These are phyloP conservation scores for Acronicta alni DNA, from an alignment of 2,888 invertebrate genomes.

Conservation along the genomic window DNA sequence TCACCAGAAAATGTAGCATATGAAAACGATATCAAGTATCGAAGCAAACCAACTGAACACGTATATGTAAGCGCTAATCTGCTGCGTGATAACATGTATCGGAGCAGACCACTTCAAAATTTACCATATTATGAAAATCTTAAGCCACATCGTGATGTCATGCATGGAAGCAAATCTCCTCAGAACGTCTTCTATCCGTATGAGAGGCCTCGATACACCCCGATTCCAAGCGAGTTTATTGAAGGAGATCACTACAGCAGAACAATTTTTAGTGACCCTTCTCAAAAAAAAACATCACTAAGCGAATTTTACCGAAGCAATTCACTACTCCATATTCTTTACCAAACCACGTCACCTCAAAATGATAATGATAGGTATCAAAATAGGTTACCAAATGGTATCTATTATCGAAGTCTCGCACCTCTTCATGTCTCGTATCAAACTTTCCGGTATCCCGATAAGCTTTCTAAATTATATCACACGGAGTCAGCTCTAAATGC, in stretches of 20 bases:
- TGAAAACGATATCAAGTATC: no score
- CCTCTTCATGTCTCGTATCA: background rate
- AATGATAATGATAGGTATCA: background rate
- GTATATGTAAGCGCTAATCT: no score
- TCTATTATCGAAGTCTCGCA: background rate
- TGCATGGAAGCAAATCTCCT: background rate
- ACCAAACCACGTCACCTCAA: background rate
- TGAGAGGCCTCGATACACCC: no score
- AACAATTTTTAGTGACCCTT: no score
- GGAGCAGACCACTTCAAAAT: background rate
- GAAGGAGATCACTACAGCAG: no score
- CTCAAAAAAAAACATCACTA: no score
- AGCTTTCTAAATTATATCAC: background rate
- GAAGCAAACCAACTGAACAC: no score
- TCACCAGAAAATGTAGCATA: no score
- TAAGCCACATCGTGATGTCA: background rate
- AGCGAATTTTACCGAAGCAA: background rate
- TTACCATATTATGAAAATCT: background rate
- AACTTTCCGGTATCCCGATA: background rate
- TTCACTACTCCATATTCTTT: background rate
- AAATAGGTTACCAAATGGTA: background rate
- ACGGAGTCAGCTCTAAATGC: background rate
- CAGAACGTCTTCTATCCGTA: no score
- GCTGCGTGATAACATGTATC: background rate
- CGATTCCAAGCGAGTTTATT: no score